Conservation (phyloP, 2,797 vertebrate genomes). For the Hypotaenidia philippensis region DNA sequence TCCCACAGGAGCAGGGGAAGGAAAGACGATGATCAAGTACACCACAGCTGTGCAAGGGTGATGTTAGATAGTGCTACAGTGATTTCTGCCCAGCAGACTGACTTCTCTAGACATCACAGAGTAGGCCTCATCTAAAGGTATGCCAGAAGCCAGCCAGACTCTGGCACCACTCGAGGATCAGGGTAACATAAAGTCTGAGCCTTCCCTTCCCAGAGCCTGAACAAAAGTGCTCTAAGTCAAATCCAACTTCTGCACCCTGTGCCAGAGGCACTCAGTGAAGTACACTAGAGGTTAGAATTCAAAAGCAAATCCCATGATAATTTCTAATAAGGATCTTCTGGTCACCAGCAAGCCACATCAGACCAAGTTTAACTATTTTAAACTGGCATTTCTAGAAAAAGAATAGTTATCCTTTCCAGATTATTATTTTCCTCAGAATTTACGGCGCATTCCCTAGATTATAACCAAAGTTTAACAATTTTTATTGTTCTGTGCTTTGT, state of each 20-base stretch:
- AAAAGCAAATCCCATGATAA: not conserved
- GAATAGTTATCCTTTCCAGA: not conserved
- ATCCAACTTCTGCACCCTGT: not conserved
- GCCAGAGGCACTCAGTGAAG: not conserved
- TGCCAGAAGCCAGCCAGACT: not conserved
- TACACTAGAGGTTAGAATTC: not conserved
- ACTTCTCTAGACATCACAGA: not conserved
- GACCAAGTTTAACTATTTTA: not conserved
- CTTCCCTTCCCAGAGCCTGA: not conserved
- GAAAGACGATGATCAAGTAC: not conserved
- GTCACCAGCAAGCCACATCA: not conserved
- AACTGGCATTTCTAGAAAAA: not conserved
- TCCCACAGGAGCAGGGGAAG: not conserved
- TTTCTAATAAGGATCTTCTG: not conserved
- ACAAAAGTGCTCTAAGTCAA: fast-evolving
- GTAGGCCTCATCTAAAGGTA: not conserved
- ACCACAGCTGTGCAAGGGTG: not conserved
- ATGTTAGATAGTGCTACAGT: too few relatives aligned
- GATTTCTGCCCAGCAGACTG: not conserved
- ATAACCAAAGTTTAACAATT: not conserved
- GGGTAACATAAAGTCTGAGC: not conserved
- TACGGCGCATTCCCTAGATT: not conserved
- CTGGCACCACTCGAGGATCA: not conserved
- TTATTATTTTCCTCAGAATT: not conserved
- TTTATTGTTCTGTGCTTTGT: not conserved